Base-by-base conservation (phyloP, 2,888 invertebrate species). In the Tridacna crocea region DNA sequence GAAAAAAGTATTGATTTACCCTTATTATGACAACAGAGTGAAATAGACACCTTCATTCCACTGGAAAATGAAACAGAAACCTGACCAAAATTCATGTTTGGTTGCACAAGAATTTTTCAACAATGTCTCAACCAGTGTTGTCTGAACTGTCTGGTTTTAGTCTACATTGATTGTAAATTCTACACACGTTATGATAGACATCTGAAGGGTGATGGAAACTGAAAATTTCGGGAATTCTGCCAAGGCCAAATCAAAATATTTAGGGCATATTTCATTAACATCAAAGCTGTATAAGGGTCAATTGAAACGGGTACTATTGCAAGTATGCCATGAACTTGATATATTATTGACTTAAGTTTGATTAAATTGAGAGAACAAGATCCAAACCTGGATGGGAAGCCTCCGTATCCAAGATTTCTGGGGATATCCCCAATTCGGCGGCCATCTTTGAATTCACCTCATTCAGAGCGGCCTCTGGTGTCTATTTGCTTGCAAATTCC, bases 391-490 rank as follows among this genome's bases (percentile, higher is more conserved):
- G 85, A 72, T 81, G 77, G 75, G 79, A 86, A 36, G 79, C 72
- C 65, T 83, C 81, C 75, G 81, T 91, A 82, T 90, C 90, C 89
- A 88, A 87, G 88, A 87, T 89, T 90, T 90, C 91, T 88, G 91
- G 90, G 90, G 89, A 88, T 89, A 90, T 85, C 90, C 91, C 91
- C 87, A 89, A 85, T 83, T 89, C 84, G 90, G 90, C 91, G 89
- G 91, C 92, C 92, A 92, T 92, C 89, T 92, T 92, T 90, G 90
- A 92, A 91, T 88, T 87, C 82, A 88, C 85, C 88, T 88, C 89
- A 88, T 89, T 86, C 88, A 88, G 84, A 90, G 91, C 90, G 92
- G 91, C 90, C 90, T 89, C 90, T 91, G 79, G 89, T 87, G 85
- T 83, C 87, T 84, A 86, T 84, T 87, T 85, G 79, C 68, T 85